Evolutionary conservation across 2,797 vertebrate species (phyloP), one percentile per base, ranked within the genome.

Genomic region (Pangasius mekongensis): DNA sequence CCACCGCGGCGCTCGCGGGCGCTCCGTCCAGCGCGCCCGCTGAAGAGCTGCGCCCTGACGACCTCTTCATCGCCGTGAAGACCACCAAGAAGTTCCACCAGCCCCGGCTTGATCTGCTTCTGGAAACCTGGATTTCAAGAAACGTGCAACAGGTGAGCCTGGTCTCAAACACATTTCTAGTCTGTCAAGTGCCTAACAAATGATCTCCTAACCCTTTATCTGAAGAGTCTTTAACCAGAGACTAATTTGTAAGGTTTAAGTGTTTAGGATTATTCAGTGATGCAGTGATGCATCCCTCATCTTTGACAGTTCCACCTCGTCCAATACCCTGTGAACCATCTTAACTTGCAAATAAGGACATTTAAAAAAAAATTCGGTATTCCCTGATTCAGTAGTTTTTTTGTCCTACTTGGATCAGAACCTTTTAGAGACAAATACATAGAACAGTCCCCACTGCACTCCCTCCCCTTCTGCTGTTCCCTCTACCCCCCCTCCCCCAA

Each of bases 51-150:
- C 91, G 93, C 27, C 94, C 97, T 0, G 91, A 90, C 14, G 98
- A 99, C 89, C 92, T 99, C 92, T 99, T 99, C 96, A 97, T 99
- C 92, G 98, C 98, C 0, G 98, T 99, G 87, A 99, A 99, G 94
- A 99, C 98, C 94, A 99, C 98, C 89, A 98, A 96, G 92, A 99
- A 99, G 95, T 99, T 99, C 92, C 98, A 99, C 90, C 96, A 97
- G 91, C 96, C 97, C 91, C 94, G 98, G 85, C 95, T 99, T 66
- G 97, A 96, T 86, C 95, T 99, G 93, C 96, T 99, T 3, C 95
- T 99, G 88, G 98, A 98, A 87, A 99, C 98, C 0, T 99, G 98
- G 98, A 97, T 99, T 94, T 98, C 97, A 7, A 97, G 98, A 90
- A 97, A 97, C 93, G 91, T 94, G 93, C 97, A 97, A 87, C 97